Evolutionary conservation across 64 coral and sea anemone genomes (phyloP).

Genomic region (Catalaphyllia jardinei): DNA sequence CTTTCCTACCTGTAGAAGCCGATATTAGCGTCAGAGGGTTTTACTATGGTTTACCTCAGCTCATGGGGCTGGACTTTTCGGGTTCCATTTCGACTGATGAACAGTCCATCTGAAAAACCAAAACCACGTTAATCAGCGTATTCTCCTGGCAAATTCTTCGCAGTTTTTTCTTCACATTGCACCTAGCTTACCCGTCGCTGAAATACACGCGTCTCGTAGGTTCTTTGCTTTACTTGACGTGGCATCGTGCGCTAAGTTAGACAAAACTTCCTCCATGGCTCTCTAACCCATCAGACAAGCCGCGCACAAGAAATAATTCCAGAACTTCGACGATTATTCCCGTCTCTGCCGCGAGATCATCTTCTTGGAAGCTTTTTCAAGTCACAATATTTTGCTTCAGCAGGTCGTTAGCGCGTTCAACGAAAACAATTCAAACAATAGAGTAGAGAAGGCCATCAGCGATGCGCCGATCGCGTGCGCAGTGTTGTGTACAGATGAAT

Average conservation of each 20-base stretch:
- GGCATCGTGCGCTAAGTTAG: constrained; percentile 71
- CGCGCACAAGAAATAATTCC: background rate
- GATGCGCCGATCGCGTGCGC: constrained; percentile 64
- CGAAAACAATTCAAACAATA: constrained; percentile 58
- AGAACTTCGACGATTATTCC: background rate
- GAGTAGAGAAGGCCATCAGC: constrained; percentile 4
- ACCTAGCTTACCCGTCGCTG: constrained; percentile 74
- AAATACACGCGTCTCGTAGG: constrained; percentile 81
- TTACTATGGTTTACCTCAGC: constrained; percentile 61
- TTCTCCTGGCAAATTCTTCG: background rate
- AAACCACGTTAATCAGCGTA: constrained; percentile 28
- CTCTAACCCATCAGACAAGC: constrained; percentile 44
- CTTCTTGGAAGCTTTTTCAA: background rate
- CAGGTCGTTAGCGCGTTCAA: constrained; percentile 35
- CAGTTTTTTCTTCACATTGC: constrained; percentile 19
- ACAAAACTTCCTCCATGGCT: constrained; percentile 87
- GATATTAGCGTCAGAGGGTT: constrained; percentile 25
- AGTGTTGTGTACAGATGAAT: constrained; percentile 57
- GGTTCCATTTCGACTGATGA: constrained; percentile 80
- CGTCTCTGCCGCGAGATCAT: background rate
- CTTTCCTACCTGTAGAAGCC: background rate
- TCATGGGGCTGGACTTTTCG: constrained; percentile 80
- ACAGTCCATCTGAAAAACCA: constrained; percentile 74
- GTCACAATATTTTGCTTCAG: constrained; percentile 46
- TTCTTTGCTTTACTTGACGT: constrained; percentile 86